A percentile compares a stretch with the other conserved stretches of the same genome.
Conservation (phyloP, 2,888 invertebrate species). For the Lycophotia porphyrea region DNA sequence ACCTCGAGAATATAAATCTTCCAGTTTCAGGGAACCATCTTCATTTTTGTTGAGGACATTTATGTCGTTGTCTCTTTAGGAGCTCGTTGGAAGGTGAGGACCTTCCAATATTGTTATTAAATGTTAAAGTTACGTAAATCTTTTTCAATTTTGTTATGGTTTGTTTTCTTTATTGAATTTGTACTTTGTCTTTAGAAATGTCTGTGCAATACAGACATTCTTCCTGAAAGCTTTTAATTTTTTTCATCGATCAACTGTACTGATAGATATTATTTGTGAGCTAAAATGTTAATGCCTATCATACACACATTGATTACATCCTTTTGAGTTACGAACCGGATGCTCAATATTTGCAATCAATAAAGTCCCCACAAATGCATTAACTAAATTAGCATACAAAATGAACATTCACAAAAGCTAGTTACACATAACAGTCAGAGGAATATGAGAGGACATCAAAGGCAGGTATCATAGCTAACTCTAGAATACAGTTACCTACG, state of each 20-base stretch:
- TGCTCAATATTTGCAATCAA: slow-evolving; percentile 25
- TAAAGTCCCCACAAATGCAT: slow-evolving; percentile 27
- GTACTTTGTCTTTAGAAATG: slow-evolving; percentile 21
- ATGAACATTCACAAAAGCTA: slow-evolving; percentile 71
- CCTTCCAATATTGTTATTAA: too few species aligned
- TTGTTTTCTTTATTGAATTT: slow-evolving; percentile 68
- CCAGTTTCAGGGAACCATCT: slow-evolving; percentile 71
- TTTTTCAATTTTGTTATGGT: slow-evolving; percentile 51
- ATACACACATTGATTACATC: background rate
- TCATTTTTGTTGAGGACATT: slow-evolving; percentile 75
- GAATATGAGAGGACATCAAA: slow-evolving; percentile 84
- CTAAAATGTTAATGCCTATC: background rate
- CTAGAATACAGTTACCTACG: slow-evolving; percentile 75
- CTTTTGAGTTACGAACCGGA: background rate
- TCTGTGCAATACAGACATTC: background rate
- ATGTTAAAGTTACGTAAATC: slow-evolving; percentile 64
- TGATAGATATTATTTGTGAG: background rate
- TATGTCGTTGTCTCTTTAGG: slow-evolving; percentile 69
- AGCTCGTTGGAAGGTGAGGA: slow-evolving; percentile 58
- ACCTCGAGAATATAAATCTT: slow-evolving; percentile 83
- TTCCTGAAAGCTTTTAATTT: background rate
- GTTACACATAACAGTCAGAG: slow-evolving; percentile 72
- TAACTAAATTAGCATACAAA: slow-evolving; percentile 61
- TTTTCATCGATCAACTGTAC: background rate
- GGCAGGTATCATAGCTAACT: slow-evolving; percentile 83